These are phyloP conservation scores for Thereva unica DNA, from an alignment of 2,888 invertebrate genomes.

Conservation along the genomic window DNA sequence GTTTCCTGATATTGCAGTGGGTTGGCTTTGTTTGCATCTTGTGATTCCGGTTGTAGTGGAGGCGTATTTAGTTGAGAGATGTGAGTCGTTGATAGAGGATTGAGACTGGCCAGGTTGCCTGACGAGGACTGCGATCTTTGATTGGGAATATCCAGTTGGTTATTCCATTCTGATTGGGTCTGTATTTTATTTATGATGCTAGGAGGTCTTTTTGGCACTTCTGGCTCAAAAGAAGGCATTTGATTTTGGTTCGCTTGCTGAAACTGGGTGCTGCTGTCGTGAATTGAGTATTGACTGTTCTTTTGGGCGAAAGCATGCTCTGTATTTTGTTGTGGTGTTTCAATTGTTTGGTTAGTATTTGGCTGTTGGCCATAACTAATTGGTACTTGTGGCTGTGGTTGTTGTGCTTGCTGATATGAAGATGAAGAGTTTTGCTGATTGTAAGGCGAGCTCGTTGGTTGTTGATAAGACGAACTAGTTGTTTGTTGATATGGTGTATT, in stretches of 20 bases:
- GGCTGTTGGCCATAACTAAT: conserved; percentile 29
- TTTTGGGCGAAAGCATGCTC: conserved; percentile 45
- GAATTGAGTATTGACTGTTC: conserved; percentile 32
- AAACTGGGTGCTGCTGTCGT: conserved; percentile 27
- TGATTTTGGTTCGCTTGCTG: conserved; percentile 22
- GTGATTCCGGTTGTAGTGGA: conserved; percentile 45
- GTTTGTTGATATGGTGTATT: conserved; percentile 60
- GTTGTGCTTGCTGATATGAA: conserved; percentile 60
- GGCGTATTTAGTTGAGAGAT: conserved; percentile 36
- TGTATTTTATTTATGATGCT: conserved; percentile 36
- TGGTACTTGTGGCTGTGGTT: conserved; percentile 24
- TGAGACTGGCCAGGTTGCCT: conserved; percentile 6
- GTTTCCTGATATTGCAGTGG: conserved; percentile 52
- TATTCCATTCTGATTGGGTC: conserved; percentile 32
- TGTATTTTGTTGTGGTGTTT: conserved; percentile 47
- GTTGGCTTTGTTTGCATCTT: conserved; percentile 54
- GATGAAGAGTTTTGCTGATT: conserved; percentile 52
- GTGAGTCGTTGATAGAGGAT: conserved; percentile 13
- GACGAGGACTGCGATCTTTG: conserved; percentile 2
- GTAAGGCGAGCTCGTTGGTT: conserved; percentile 46
- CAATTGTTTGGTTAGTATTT: conserved; percentile 48
- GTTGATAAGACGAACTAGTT: conserved; percentile 59
- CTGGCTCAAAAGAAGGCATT: conserved; percentile 25
- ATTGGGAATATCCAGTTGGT: conserved; percentile 36
- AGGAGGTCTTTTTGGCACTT: conserved; percentile 27